phyloP scores from a whole-genome alignment of 2,797 vertebrate species.

The Eutrigla gurnardus region DNA sequence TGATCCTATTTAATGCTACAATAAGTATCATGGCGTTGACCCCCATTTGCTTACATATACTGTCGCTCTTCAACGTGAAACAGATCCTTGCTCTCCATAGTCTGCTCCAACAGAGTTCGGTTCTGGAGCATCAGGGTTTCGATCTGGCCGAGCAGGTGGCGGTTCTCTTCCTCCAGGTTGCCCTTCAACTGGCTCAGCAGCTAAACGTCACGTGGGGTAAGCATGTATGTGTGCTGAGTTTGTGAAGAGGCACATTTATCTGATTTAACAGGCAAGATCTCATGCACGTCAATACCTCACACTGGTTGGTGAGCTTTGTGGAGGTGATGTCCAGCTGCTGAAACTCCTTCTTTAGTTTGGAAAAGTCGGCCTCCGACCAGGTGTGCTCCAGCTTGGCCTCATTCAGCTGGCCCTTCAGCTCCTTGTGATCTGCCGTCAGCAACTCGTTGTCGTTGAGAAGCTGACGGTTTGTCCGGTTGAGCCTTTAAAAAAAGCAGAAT shows the following conservation, averaged over 20 bases:
- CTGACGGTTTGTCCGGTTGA: conserved; percentile 89
- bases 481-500: conserved; percentile 71
- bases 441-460: conserved; percentile 89
- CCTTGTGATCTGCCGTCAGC: conserved; percentile 90
- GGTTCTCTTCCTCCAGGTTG: conserved; percentile 98
- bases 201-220: conserved; percentile 71
- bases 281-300: conserved; percentile 85
- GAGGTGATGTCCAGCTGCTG: conserved; percentile 93
- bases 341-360: conserved; percentile 92
- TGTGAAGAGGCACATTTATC: no score
- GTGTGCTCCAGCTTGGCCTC: conserved; percentile 92
- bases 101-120: conserved; percentile 94
- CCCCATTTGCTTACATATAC: conserved; percentile 88
- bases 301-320: conserved; percentile 93
- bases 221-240: no score
- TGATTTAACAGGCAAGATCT: background rate
- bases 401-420: conserved; percentile 91
- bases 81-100: conserved; percentile 99
- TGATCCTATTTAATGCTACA: background rate
- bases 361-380: conserved; percentile 91
- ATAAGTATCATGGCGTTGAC: background rate
- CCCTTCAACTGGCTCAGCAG: conserved; percentile 96
- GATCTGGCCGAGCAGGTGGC: conserved; percentile 94
- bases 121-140: conserved; percentile 98
- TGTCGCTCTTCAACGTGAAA: conserved; percentile 98